Conservation (phyloP, 53 echinoderm and acorn worm genomes). For the Zoroaster sp. region DNA sequence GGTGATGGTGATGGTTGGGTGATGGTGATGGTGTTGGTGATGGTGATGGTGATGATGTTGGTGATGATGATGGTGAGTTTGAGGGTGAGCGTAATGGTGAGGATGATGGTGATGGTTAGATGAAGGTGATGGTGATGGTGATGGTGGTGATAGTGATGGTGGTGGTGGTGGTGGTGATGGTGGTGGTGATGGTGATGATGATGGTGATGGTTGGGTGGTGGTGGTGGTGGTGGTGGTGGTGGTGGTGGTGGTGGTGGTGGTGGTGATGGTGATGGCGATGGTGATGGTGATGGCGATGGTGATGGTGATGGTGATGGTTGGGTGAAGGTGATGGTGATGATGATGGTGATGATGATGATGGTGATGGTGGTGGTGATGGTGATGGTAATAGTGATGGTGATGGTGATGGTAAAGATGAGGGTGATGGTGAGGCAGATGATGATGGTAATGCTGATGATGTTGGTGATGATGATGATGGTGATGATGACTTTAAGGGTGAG, state of each 20-base stretch:
- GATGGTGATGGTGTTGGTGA: too few species aligned
- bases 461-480: not conserved
- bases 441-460: not conserved
- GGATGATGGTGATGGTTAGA: too few species aligned
- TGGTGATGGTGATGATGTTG: too few species aligned
- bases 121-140: too few species aligned
- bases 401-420: not conserved
- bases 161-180: too few species aligned
- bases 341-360: not conserved
- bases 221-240: not conserved
- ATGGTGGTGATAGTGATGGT: too few species aligned
- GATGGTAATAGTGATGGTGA: not conserved
- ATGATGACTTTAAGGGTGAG: not conserved
- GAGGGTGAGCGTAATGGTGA: too few species aligned
- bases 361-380: not conserved
- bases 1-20: too few species aligned
- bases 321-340: not conserved
- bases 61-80: too few species aligned
- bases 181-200: not conserved
- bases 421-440: not conserved
- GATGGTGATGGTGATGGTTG: not conserved
- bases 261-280: not conserved
- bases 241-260: not conserved
- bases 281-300: not conserved
- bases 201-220: not conserved